These are phyloP conservation scores for Spea hammondii DNA, from an alignment of 2,797 vertebrate genomes.

Conservation along the genomic window DNA sequence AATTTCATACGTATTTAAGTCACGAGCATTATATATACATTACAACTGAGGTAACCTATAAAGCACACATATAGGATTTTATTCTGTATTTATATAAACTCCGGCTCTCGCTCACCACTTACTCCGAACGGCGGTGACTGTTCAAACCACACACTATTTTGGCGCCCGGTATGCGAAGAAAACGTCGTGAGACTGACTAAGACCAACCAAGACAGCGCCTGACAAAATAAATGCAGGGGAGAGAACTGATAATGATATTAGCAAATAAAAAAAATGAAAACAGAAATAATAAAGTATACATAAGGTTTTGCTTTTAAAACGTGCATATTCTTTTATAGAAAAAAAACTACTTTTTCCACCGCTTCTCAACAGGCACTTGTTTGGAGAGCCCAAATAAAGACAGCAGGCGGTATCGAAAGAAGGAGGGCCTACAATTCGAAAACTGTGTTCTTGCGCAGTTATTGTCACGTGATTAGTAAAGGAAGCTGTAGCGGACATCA, in stretches of 20 bases:
- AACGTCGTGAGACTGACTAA: neutral
- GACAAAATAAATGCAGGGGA: neutral
- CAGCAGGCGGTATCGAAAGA: neutral
- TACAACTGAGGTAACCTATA: no score
- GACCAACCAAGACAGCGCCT: neutral
- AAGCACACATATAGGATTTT: neutral
- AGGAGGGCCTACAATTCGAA: conserved; percentile 30
- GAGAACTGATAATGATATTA: neutral
- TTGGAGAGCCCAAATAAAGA: neutral
- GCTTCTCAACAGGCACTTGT: neutral
- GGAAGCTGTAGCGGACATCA: neutral
- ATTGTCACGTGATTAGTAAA: neutral
- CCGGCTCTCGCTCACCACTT: neutral
- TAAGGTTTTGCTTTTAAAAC: no score
- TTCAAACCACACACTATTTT: conserved; percentile 27
- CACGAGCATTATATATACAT: no score
- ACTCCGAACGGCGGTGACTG: neutral
- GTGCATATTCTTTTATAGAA: neutral
- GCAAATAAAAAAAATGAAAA: neutral
- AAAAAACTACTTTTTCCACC: neutral
- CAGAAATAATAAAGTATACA: neutral
- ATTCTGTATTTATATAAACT: neutral
- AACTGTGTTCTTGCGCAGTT: neutral
- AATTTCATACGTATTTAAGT: no score
- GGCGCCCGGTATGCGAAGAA: neutral